Evolutionary conservation across 2,888 invertebrate species (phyloP), one percentile per base, ranked within the genome.

Genomic region (Proisotoma minuta): DNA sequence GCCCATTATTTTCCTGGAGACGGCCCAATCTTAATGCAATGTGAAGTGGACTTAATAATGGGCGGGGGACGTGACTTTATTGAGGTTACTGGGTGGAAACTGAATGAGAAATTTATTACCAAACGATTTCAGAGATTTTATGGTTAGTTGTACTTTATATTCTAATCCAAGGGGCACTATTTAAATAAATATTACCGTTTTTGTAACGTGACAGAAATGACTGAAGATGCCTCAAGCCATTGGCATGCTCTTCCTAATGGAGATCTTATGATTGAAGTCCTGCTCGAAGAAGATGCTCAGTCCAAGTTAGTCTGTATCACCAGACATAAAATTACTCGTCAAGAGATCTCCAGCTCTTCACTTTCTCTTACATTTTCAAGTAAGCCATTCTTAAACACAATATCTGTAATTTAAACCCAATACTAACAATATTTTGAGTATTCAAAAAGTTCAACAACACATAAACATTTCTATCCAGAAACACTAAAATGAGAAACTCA

Each of bases 21-120:
- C 47, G 59, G 59, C 24, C 52, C 56, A 26, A 40, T 54, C 10
- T 61, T 72, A n/a, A 59, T 72, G 20, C 65, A 66, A 60, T 72
- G 72, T 57, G 70, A 72, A 40, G 70, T 72, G 40, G 72, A 72
- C 58, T 65, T 70, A n/a, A n/a, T n/a, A n/a, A 70, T 69, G 60
- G 70, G 70, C 24, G 72, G 71, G 23, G 69, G 71, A 20, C 57
- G 70, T 39, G 70, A 72, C 59, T 70, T 70, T 58, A 68, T 72
- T 53, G 64, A 70, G 63, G 68, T 72, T 8, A 59, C 62, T 10
- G 70, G 70, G 29, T 72, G 72, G 72, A 69, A 69, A 59, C 64
- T 67, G 43, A 70, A 70, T 52, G 65, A 63, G 23, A 68, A 65
- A 50, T 50, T 59, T 52, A 54, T 65, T 34, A 54, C 47, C 50